phyloP scores from a whole-genome alignment of 2,888 invertebrate species.

The Macrophya annulata region DNA sequence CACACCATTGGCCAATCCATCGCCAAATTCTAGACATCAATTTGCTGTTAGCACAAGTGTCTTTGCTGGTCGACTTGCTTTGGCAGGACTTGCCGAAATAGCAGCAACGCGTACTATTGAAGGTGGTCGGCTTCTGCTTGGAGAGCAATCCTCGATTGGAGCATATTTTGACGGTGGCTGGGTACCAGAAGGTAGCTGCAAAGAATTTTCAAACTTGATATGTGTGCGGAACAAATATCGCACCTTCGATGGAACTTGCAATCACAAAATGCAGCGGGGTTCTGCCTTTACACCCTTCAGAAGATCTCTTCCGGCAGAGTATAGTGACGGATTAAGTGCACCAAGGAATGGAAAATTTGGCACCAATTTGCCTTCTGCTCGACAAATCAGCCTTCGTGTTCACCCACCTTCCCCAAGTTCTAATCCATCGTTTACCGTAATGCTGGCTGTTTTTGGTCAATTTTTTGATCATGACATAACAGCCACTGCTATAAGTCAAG shows the following conservation, averaged over 20 bases:
- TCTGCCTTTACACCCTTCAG: constrained; percentile 88
- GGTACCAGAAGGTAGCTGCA: constrained; percentile 67
- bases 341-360: constrained; percentile 84
- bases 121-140: constrained; percentile 73
- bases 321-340: constrained; percentile 86
- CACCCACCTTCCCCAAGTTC: constrained; percentile 88
- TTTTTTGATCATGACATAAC: constrained; percentile 94
- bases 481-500: constrained; percentile 89
- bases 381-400: constrained; percentile 87
- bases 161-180: constrained; percentile 72
- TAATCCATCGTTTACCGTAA: constrained; percentile 89
- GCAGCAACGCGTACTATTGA: constrained; percentile 85
- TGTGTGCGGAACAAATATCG: constrained; percentile 82
- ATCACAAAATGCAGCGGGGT: constrained; percentile 87
- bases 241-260: constrained; percentile 88
- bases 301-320: constrained; percentile 87
- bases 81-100: constrained; percentile 86
- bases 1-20: constrained; percentile 81
- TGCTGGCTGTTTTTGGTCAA: constrained; percentile 94
- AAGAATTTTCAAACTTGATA: constrained; percentile 65
- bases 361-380: constrained; percentile 85
- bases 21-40: constrained; percentile 87
- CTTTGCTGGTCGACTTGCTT: constrained; percentile 84
- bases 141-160: constrained; percentile 69
- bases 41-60: constrained; percentile 85